Evolutionary conservation across 2,797 vertebrate species (phyloP), one percentile per base, ranked within the genome.

Genomic region (Cyprinodon diabolis): DNA sequence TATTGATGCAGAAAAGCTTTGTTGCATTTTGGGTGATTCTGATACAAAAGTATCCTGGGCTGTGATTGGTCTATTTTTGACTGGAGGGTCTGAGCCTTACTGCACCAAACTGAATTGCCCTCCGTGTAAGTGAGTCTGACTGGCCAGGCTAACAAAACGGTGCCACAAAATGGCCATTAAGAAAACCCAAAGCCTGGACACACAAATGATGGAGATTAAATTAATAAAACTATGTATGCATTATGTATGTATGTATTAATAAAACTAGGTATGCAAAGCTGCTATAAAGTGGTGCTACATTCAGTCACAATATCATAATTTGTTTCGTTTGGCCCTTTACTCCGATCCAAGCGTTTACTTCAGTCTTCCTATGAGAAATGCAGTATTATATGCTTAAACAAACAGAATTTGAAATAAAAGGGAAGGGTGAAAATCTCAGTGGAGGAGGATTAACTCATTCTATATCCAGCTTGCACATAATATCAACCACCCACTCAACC

Each of bases 401-500:
- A 23, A 66, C 8, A 66, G 60, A 45, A 35, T 5, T 7, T n/a
- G 8, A 83, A 86, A 88, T 74, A 85, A 89, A 84, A 60, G 65
- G 75, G 57, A 15, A 68, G 68, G 78, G 70, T 69, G 79, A 14
- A 78, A 68, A 84, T 84, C 87, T 79, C 78, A 65, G 57, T 0
- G 8, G 72, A 54, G 74, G 73, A 67, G 63, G 72, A 62, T 86
- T 89, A 88, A 76, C 71, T 87, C 66, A 69, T 76, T 75, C 56
- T 80, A 82, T 63, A 86, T 75, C 49, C 66, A 73, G 79, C 76
- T 88, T 89, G 88, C 85, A 86, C 86, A 72, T 77, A 87, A 87
- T 77, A 85, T 83, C 73, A 49, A 58, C 67, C 73, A 66, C 82
- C 71, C 55, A 82, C 69, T 11, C 40, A 43, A 43, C 40, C 4